These are phyloP conservation scores for Corella eumyota DNA, from an alignment of 23 tunicate species.

Conservation along the genomic window DNA sequence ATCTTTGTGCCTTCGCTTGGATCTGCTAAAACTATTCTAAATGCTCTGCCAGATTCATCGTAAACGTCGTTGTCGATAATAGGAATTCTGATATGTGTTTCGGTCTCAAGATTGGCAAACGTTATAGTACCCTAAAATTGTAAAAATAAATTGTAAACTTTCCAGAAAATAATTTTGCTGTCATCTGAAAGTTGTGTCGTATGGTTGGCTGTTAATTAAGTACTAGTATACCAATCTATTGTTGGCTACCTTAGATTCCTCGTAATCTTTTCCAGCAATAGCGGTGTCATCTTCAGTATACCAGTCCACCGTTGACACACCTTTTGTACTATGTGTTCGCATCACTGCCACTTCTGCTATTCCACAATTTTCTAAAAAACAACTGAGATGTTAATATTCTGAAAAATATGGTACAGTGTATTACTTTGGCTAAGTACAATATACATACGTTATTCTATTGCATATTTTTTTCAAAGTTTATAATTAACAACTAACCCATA, in stretches of 20 bases:
- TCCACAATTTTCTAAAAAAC: constrained; percentile 78
- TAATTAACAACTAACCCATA: constrained; percentile 88
- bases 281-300: constrained; percentile 95
- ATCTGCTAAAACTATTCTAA: constrained; percentile 57
- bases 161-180: too few relatives aligned
- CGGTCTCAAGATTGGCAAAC: constrained; percentile 66
- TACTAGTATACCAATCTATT: too few relatives aligned
- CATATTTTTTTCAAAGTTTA: too few relatives aligned
- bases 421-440: too few relatives aligned
- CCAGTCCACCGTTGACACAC: constrained; percentile 63
- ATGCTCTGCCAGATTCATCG: constrained; percentile 81
- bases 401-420: too few relatives aligned
- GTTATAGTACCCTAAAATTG: constrained; percentile 59
- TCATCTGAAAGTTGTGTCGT: neutral
- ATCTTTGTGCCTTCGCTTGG: constrained; percentile 95
- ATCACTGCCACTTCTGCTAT: constrained; percentile 82
- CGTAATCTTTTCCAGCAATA: constrained; percentile 96
- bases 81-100: constrained; percentile 60
- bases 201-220: too few relatives aligned
- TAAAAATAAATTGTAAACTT: neutral
- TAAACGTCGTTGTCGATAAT: constrained; percentile 96
- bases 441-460: too few relatives aligned
- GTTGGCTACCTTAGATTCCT: constrained; percentile 38
- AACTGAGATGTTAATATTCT: too few relatives aligned
- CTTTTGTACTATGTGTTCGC: constrained; percentile 90